Percentiles rank a stretch among this genome's conserved stretches.
Evolutionary conservation across 2,888 invertebrate species (phyloP).

Genomic region (Ethmia dodecea): DNA sequence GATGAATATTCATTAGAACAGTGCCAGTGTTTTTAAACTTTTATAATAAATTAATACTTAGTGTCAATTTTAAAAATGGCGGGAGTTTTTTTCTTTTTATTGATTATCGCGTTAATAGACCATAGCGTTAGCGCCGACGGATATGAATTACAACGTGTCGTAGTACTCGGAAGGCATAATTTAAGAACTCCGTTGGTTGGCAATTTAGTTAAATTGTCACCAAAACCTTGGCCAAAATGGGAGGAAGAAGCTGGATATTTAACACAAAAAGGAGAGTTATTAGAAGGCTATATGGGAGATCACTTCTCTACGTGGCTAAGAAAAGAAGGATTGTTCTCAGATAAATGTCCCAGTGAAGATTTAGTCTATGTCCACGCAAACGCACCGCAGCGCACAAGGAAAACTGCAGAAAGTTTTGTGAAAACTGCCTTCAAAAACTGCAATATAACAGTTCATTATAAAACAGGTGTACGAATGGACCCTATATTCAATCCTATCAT

Average conservation of each 20-base stretch:
- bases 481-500: conserved; percentile 44
- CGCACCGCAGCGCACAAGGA: conserved; percentile 42
- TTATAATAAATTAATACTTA: no score
- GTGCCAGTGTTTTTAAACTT: no score
- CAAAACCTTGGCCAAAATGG: conserved; percentile 44
- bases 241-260: conserved; percentile 34
- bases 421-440: conserved; percentile 45
- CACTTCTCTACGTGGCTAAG: conserved; percentile 48
- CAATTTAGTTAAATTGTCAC: conserved; percentile 31
- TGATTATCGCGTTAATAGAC: not conserved
- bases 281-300: conserved; percentile 52
- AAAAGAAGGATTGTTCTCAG: conserved; percentile 29
- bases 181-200: conserved; percentile 44
- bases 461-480: conserved; percentile 33
- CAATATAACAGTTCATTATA: conserved; percentile 32
- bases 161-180: conserved; percentile 53
- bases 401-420: conserved; percentile 44
- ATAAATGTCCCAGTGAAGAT: conserved; percentile 34
- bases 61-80: not conserved
- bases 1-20: no score
- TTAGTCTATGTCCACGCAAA: conserved; percentile 47
- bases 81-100: conserved; percentile 1
- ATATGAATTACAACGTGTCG: conserved; percentile 33
- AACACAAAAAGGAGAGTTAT: conserved; percentile 43
- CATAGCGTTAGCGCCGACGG: not conserved